Conservation (phyloP, 2,797 vertebrate genomes). For the Falco peregrinus region DNA sequence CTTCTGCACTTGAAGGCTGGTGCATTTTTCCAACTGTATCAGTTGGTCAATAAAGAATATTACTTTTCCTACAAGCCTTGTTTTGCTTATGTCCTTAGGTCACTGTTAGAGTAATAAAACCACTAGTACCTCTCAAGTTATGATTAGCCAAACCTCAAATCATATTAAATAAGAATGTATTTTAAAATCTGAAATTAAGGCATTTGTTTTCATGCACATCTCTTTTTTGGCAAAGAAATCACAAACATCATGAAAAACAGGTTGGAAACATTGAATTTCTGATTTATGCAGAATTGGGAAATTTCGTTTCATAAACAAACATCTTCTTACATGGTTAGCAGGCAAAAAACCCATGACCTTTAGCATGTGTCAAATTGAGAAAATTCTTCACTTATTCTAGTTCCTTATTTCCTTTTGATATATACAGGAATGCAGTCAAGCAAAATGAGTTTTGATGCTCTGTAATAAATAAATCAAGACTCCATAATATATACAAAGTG, state of each 20-base stretch:
- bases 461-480: not conserved
- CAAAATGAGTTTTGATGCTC: not conserved
- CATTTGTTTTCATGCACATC: not conserved
- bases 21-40: not conserved
- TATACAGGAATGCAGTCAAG: not conserved
- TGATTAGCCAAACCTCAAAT: not conserved
- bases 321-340: not conserved
- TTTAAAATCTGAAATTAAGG: not conserved
- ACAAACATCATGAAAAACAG: not conserved
- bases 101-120: not conserved
- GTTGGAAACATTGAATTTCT: not conserved
- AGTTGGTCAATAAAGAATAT: not conserved
- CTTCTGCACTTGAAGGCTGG: not conserved
- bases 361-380: not conserved
- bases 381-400: not conserved
- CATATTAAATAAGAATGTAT: not conserved
- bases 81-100: not conserved
- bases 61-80: not conserved
- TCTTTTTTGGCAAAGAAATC: not conserved
- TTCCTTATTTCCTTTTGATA: not conserved
- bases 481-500: not conserved
- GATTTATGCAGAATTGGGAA: not conserved
- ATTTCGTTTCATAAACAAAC: not conserved
- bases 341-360: not conserved
- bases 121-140: not conserved